Evolutionary conservation across 30 jellyfish, hydroid and myxozoan genomes (phyloP), one percentile per base, ranked within the genome.

Genomic region (Aurelia sp.): DNA sequence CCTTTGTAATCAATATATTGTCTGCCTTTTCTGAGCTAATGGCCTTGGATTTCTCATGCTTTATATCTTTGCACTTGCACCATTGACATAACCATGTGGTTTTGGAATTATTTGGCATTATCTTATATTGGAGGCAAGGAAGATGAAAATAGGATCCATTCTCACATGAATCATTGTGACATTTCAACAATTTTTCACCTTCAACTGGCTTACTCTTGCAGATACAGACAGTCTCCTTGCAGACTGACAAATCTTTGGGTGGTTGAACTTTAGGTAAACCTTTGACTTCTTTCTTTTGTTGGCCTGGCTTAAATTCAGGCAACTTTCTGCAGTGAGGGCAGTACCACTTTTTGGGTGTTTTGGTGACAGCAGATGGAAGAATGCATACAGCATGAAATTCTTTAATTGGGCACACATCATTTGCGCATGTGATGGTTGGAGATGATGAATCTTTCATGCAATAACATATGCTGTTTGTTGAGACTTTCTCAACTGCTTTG

Each of bases 301-400:
- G 79, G 27, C 55, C 40, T 62, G 79, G 68, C 78, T 44, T 64
- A 44, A 62, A 41, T 61, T 76, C 76, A 78, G 89, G 86, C 52
- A 74, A 74, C 86, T 74, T 74, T 52, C 73, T 74, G 74, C 86
- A 74, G 73, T 72, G 83, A 30, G 83, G 83, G 63, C 83, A 72
- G 63, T 72, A 72, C 67, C 83, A 41, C 83, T 72, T 72, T 72
- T 72, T 72, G 83, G 83, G 67, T 50, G 83, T 72, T 72, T 72
- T 76, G 74, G 74, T 47, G 61, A 72, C 83, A 72, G 83, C 61
- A 16, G 86, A 74, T 74, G 86, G 86, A 19, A 74, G 86, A 63
- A 74, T 60, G 79, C 89, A 78, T 15, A 3, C 78, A 58, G 22
- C 35, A 33, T 47, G 89, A 78, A 78, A 78, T 30, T 60, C 79